Percentiles rank a stretch among this genome's conserved stretches.
phyloP scores from a whole-genome alignment of 2,797 vertebrate species.

The Tiaroga cobitis region DNA sequence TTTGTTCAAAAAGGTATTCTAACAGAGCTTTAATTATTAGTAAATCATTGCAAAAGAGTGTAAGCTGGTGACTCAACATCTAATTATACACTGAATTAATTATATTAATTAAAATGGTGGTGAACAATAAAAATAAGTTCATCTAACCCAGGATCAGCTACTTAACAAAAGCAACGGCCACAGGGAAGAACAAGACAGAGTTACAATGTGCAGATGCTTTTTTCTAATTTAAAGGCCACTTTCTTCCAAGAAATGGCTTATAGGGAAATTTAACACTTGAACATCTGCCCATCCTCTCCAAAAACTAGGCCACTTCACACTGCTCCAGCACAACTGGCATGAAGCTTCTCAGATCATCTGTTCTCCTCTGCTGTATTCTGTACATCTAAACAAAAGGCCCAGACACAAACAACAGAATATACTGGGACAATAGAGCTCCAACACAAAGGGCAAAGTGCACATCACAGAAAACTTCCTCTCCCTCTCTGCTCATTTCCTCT shows the following conservation, averaged over 20 bases:
- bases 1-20: not conserved
- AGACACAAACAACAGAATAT: not conserved
- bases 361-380: conserved; percentile 8
- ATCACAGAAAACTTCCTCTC: conserved; percentile 87
- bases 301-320: conserved; percentile 48
- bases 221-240: not conserved
- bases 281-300: conserved; percentile 10
- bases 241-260: not conserved
- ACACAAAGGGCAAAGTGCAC: conserved; percentile 35
- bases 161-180: not conserved
- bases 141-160: not conserved
- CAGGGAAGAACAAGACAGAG: not conserved
- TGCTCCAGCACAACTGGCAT: not conserved
- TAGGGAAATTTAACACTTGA: not conserved
- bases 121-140: not conserved
- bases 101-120: not conserved
- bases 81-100: not conserved
- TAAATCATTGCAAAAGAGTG: not conserved
- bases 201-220: not conserved
- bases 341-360: conserved; percentile 19
- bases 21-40: not conserved
- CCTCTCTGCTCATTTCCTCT: conserved; percentile 81
- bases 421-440: conserved; percentile 47
- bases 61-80: not conserved
- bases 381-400: conserved; percentile 22